phyloP scores from a whole-genome alignment of 2,797 vertebrate species.

The Argyrosomus regius region DNA sequence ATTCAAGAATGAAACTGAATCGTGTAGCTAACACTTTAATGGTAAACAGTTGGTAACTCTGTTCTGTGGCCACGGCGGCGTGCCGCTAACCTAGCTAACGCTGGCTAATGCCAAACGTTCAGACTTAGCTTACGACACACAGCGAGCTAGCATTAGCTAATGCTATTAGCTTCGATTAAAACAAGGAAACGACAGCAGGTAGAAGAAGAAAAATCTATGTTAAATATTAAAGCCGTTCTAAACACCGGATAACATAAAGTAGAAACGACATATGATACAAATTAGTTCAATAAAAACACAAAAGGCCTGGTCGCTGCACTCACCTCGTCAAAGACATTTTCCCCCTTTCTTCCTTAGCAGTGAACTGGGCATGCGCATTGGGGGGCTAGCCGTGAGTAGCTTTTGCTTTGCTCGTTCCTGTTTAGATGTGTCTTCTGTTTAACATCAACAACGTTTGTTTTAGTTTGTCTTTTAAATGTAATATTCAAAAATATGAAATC shows the following conservation, averaged over 20 bases:
- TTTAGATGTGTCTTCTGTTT: background rate
- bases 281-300: background rate
- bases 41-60: rapidly evolving
- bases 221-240: rapidly evolving
- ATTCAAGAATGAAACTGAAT: rapidly evolving
- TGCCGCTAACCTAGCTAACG: constrained; percentile 40
- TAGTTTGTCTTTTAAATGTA: too few relatives aligned
- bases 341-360: constrained; percentile 57
- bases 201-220: rapidly evolving
- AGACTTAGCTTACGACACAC: constrained; percentile 17
- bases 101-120: constrained; percentile 21
- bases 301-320: constrained; percentile 50
- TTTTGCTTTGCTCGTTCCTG: background rate
- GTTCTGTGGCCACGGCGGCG: too few relatives aligned
- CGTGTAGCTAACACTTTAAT: rapidly evolving
- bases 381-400: rapidly evolving
- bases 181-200: background rate
- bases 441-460: too few relatives aligned
- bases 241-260: rapidly evolving
- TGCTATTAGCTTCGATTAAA: constrained; percentile 3
- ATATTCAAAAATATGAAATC: too few relatives aligned
- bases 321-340: constrained; percentile 85
- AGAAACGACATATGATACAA: background rate
- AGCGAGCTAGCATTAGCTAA: constrained; percentile 40
- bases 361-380: constrained; percentile 69